phyloP scores from a whole-genome alignment of 1,140 invertebrate species.

The Dinoponera quadriceps region DNA sequence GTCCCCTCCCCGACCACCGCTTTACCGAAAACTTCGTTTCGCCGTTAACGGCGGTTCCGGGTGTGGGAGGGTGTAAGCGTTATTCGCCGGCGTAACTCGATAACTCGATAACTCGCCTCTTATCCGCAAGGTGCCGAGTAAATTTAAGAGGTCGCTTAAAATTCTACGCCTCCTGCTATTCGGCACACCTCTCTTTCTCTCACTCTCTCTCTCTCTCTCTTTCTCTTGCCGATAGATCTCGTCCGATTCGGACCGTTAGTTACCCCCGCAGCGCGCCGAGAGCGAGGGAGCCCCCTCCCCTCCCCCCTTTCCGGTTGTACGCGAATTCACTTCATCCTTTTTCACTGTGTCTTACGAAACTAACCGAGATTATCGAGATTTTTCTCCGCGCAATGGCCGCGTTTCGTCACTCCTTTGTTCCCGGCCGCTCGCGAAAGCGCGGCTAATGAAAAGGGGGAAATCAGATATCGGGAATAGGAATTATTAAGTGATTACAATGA shows the following conservation, averaged over 20 bases:
- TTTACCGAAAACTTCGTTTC: slow-evolving; percentile 39
- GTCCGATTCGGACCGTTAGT: slow-evolving; percentile 31
- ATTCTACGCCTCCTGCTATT: slow-evolving; percentile 56
- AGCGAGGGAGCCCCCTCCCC: too few species aligned
- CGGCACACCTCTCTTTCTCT: too few species aligned
- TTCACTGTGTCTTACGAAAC: neutral
- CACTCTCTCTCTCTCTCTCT: too few species aligned
- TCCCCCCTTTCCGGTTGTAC: too few species aligned
- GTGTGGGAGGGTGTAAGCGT: slow-evolving; percentile 45
- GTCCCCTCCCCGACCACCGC: neutral
- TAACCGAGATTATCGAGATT: slow-evolving; percentile 6
- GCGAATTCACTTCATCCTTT: neutral
- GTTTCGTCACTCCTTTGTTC: too few species aligned
- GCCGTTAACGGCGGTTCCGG: neutral
- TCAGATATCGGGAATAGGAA: too few species aligned
- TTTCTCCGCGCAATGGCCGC: too few species aligned
- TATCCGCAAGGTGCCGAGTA: slow-evolving; percentile 66
- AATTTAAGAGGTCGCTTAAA: slow-evolving; percentile 77
- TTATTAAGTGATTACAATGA: too few species aligned
- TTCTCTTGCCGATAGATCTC: slow-evolving; percentile 12
- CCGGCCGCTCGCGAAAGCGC: too few species aligned
- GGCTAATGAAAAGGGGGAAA: too few species aligned
- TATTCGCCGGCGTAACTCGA: slow-evolving; percentile 67
- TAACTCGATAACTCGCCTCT: slow-evolving; percentile 70
- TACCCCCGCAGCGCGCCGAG: neutral